These are phyloP conservation scores for Drosophila algonquin DNA, from an alignment of 2,888 invertebrate species.

Conservation along the genomic window DNA sequence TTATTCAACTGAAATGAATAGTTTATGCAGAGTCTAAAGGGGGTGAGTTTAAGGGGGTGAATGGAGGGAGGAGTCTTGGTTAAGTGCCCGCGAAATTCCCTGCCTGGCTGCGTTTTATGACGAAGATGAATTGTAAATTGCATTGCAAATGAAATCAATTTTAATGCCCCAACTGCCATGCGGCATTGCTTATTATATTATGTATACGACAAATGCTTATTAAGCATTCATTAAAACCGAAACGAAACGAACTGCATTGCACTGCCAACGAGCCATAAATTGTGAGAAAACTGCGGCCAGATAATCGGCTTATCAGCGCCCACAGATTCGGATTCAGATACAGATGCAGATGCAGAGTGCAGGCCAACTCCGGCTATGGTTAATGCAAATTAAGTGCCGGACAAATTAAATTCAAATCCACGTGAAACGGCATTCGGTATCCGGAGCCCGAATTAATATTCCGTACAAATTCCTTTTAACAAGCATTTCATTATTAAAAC, in stretches of 20 bases:
- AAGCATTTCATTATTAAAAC: not conserved
- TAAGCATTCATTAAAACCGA: constrained; percentile 38
- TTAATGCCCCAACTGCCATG: constrained; percentile 43
- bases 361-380: not conserved
- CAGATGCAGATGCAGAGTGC: constrained; percentile 10
- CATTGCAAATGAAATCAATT: constrained; percentile 50
- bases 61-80: constrained; percentile 2
- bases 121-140: constrained; percentile 53
- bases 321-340: constrained; percentile 14
- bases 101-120: constrained; percentile 43
- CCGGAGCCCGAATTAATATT: constrained; percentile 4
- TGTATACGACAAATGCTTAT: constrained; percentile 52
- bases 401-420: constrained; percentile 40
- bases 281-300: constrained; percentile 29
- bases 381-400: constrained; percentile 42
- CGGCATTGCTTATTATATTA: constrained; percentile 48
- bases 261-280: constrained; percentile 20
- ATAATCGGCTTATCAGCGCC: constrained; percentile 60
- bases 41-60: not conserved
- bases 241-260: constrained; percentile 8
- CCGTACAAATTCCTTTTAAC: not conserved
- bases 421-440: constrained; percentile 1
- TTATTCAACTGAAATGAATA: constrained; percentile 52
- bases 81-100: constrained; percentile 44
- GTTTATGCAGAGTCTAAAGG: constrained; percentile 36